Percentiles rank a stretch among this genome's conserved stretches.
Evolutionary conservation across 2,888 invertebrate species (phyloP).

Genomic region (Ophion obscuratus): DNA sequence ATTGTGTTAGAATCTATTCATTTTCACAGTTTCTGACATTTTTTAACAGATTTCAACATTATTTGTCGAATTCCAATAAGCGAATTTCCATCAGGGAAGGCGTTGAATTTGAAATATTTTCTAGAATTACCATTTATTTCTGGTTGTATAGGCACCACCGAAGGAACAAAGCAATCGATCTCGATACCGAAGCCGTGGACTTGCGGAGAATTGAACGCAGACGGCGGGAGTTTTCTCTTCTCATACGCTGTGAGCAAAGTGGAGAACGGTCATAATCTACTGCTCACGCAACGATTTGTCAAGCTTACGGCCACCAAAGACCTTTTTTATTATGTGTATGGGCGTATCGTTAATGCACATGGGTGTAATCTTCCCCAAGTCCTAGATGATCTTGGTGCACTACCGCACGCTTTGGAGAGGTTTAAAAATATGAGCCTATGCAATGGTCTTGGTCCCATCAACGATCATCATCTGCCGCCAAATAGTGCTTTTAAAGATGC

Average conservation of each 20-base stretch:
- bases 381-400: neutral
- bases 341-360: slow-evolving; percentile 29
- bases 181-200: slow-evolving; percentile 38
- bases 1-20: too few species aligned
- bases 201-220: slow-evolving; percentile 14
- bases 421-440: slow-evolving; percentile 37
- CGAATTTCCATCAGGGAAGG: too few species aligned
- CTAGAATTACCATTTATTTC: slow-evolving; percentile 2
- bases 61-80: too few species aligned
- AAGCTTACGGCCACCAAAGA: slow-evolving; percentile 8
- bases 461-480: slow-evolving; percentile 31
- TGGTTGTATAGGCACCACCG: slow-evolving; percentile 22
- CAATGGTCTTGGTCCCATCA: slow-evolving; percentile 30
- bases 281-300: slow-evolving; percentile 14
- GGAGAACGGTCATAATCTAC: slow-evolving; percentile 13
- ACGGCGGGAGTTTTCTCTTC: slow-evolving; percentile 15
- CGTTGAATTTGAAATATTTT: neutral
- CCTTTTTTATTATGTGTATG: slow-evolving; percentile 37
- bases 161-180: slow-evolving; percentile 9
- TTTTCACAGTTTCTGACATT: too few species aligned
- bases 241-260: slow-evolving; percentile 12
- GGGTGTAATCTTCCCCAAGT: neutral
- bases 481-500: slow-evolving; percentile 42
- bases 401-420: slow-evolving; percentile 16
- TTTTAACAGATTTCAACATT: too few species aligned